phyloP scores from a whole-genome alignment of 2,113 vertebrate species.

The Apeltes quadracus region DNA sequence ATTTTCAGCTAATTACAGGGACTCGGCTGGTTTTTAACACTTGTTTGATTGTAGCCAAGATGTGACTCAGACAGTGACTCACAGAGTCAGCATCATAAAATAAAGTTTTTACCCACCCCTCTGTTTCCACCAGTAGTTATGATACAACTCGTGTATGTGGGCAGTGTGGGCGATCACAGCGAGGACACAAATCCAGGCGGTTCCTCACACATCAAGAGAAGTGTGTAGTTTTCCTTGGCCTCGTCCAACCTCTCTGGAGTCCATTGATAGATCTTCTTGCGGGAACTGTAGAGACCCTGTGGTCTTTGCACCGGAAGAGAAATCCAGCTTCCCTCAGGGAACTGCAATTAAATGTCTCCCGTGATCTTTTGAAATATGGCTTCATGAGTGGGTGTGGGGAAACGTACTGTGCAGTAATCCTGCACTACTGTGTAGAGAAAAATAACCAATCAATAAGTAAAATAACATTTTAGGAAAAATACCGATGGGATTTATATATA shows the following conservation, averaged over 20 bases:
- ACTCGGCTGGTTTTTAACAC: neutral
- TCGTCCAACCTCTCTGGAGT: neutral
- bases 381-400: neutral
- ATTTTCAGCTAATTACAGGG: neutral
- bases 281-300: neutral
- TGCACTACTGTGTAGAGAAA: slow-evolving; percentile 6
- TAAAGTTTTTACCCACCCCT: slow-evolving; percentile 16
- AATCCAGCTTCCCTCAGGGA: neutral
- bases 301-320: neutral
- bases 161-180: slow-evolving; percentile 18
- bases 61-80: slow-evolving; percentile 44
- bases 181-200: neutral
- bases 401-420: neutral
- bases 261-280: neutral
- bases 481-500: neutral
- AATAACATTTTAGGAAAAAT: neutral
- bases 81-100: slow-evolving; percentile 17
- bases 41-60: neutral
- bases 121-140: slow-evolving; percentile 11
- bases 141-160: neutral
- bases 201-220: neutral
- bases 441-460: neutral
- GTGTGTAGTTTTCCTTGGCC: neutral
- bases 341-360: neutral
- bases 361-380: neutral